A percentile compares a stretch with the other conserved stretches of the same genome.
These are phyloP conservation scores for Sardina pilchardus DNA, from an alignment of 2,113 vertebrate genomes.

Conservation along the genomic window DNA sequence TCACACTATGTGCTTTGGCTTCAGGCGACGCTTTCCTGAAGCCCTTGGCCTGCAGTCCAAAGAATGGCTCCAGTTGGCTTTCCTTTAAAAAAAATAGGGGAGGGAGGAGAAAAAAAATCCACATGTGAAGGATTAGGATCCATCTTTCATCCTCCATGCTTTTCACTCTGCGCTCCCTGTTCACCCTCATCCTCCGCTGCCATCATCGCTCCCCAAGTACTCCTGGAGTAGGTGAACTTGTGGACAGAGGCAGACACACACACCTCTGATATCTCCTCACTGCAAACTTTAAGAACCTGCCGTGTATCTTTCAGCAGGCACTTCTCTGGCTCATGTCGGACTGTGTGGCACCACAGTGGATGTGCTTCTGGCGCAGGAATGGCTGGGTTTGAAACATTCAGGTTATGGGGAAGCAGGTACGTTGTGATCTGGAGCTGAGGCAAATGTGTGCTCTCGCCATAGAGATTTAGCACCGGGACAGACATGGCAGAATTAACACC, in stretches of 20 bases:
- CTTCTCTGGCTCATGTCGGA: not conserved
- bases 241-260: conserved; percentile 7
- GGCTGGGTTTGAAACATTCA: not conserved
- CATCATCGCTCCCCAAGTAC: conserved; percentile 51
- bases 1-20: conserved; percentile 85
- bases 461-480: conserved; percentile 2
- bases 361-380: not conserved
- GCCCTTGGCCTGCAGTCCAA: conserved; percentile 78
- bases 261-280: not conserved
- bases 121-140: conserved; percentile 82
- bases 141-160: conserved; percentile 73
- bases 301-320: not conserved
- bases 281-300: not conserved
- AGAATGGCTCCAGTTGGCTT: conserved; percentile 80
- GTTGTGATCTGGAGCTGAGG: not conserved
- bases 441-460: not conserved
- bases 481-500: conserved; percentile 9
- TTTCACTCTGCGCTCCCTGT: conserved; percentile 59
- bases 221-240: conserved; percentile 5
- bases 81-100: conserved; percentile 60
- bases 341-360: not conserved
- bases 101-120: conserved; percentile 51
- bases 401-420: conserved; percentile 2
- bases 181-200: conserved; percentile 65
- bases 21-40: conserved; percentile 73